Base-by-base conservation (phyloP, 2,113 vertebrate species). In the Corythornis cristatus region DNA sequence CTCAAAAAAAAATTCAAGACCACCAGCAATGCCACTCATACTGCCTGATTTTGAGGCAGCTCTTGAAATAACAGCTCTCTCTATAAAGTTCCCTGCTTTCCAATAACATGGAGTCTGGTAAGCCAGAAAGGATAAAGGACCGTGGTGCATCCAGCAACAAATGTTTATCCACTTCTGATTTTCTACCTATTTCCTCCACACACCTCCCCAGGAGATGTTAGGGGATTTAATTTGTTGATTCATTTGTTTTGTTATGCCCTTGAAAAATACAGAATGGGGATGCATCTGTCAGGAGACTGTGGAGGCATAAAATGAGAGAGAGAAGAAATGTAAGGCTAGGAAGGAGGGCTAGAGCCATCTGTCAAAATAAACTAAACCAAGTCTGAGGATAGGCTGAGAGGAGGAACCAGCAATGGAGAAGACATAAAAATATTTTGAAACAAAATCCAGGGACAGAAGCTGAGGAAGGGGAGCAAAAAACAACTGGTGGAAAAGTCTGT, bases 231-330 rank as follows among this genome's bases (percentile, higher is more conserved):
- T 43, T 67, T 53, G 15, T 58, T 53, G 1, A 1, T 50, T 64
- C 12, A 13, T 29, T 48, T 33, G 9, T 54, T 75, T 75, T 84
- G 22, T 80, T 72, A 26, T 51, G 20, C 28, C 28, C 4, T 16
- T 48, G 22, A 19, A 26, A 65, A 83, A 43, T 22, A 46, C 9
- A 66, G 33, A 50, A 26, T 12, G 25, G 8, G 9, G 8, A 65
- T 0, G 0, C 0, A 0, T 40, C 13, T 84, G 57, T 20, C 31
- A 61, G 46, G 23, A 51, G 12, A 35, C 46, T 46, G 15, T 53
- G 70, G 15, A 71, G 40, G 18, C 21, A 58, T 17, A 66, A 57
- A 64, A 18, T 43, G 29, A 57, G 35, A 26, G 33, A 20, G 26
- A 74, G 12, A 56, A 9, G 19, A 48, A 11, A 48, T 3, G 8